Percentiles rank a stretch among this genome's conserved stretches.
These are phyloP conservation scores for Brevimyrus niger DNA, from an alignment of 2,113 vertebrate species.

Conservation along the genomic window DNA sequence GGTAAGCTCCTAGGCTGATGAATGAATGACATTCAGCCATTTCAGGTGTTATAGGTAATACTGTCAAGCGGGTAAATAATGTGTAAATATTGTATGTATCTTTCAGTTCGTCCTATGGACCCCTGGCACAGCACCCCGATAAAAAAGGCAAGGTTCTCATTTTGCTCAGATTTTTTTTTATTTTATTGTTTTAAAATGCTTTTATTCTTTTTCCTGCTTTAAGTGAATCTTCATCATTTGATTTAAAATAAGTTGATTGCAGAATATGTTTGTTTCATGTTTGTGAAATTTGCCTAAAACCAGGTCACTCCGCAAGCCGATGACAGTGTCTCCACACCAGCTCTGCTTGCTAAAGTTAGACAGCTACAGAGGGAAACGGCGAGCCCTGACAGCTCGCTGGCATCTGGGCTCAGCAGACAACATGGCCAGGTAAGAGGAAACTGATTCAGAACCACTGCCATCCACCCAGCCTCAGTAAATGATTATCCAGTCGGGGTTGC, in stretches of 20 bases:
- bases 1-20: background rate
- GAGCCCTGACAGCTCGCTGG: background rate
- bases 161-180: background rate
- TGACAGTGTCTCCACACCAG: background rate
- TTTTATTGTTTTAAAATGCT: background rate
- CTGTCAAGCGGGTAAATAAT: background rate
- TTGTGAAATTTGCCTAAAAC: background rate
- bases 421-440: constrained; percentile 21
- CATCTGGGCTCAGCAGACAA: constrained; percentile 9
- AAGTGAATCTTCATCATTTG: background rate
- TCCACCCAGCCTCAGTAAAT: background rate
- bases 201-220: background rate
- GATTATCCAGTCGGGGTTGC: background rate
- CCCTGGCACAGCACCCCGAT: constrained; percentile 44
- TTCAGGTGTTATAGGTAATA: background rate
- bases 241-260: background rate
- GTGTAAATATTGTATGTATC: background rate
- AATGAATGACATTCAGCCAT: background rate
- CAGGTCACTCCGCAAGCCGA: background rate
- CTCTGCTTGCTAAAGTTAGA: background rate
- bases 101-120: constrained; percentile 23
- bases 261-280: background rate
- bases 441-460: background rate
- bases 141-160: constrained; percentile 29
- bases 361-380: background rate